These are phyloP conservation scores for Emydura subglobosa DNA, from an alignment of 2,113 vertebrate species.

Conservation along the genomic window DNA sequence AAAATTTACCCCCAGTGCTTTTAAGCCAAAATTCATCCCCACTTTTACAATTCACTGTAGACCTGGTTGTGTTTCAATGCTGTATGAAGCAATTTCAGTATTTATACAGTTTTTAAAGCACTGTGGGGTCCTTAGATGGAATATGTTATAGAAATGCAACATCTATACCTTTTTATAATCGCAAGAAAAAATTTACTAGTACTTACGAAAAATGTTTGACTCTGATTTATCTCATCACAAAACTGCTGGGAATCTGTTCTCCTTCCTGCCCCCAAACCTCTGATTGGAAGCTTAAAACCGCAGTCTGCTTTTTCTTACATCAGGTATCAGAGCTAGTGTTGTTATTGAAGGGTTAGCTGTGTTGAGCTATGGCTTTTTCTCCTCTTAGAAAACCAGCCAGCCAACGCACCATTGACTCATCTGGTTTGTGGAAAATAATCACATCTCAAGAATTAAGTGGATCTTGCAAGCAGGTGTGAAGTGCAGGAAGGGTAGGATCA, in stretches of 20 bases:
- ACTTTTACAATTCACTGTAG: background rate
- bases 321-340: background rate
- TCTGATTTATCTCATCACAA: background rate
- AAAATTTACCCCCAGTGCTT: background rate
- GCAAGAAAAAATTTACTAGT: background rate
- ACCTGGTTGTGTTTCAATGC: background rate
- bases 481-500: background rate
- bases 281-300: background rate
- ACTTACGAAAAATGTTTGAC: background rate
- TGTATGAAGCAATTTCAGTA: background rate
- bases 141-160: background rate
- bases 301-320: background rate
- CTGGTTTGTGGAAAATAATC: background rate
- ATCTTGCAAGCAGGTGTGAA: background rate
- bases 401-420: background rate
- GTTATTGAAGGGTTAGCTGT: background rate
- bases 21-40: background rate
- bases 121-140: rapidly evolving
- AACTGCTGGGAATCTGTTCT: background rate
- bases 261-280: background rate
- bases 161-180: background rate
- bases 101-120: background rate
- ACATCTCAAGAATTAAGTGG: background rate
- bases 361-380: background rate
- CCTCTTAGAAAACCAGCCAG: background rate